Conservation (phyloP, 2,113 vertebrate species). For the Mastomys coucha region DNA sequence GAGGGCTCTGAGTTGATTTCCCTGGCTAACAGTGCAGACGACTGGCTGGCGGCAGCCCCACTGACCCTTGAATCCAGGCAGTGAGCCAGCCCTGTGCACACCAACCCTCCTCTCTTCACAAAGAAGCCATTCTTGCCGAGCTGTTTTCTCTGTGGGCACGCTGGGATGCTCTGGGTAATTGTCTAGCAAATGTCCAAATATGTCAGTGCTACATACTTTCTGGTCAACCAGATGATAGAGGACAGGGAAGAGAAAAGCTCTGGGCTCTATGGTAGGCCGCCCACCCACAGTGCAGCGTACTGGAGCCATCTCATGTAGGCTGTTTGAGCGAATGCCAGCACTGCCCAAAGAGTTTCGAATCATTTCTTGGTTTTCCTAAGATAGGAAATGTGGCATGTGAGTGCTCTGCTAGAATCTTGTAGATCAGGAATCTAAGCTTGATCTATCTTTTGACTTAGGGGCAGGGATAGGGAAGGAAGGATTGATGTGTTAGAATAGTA, state of each 20-base stretch:
- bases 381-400: neutral
- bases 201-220: neutral
- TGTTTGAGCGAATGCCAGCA: neutral
- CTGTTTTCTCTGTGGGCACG: conserved; percentile 47
- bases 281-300: neutral
- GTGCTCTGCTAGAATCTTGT: neutral
- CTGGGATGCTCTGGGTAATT: conserved; percentile 59
- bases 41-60: conserved; percentile 75
- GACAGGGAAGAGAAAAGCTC: neutral
- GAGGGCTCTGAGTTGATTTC: conserved; percentile 73
- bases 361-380: neutral
- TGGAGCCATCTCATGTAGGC: neutral
- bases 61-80: conserved; percentile 73
- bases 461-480: too few species aligned
- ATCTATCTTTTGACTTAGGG: neutral
- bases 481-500: too few species aligned
- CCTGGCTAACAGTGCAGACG: conserved; percentile 65
- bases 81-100: conserved; percentile 64
- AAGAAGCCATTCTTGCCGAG: conserved; percentile 48
- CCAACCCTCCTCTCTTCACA: conserved; percentile 49
- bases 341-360: neutral
- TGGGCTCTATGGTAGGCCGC: neutral
- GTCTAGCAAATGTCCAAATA: conserved; percentile 58
- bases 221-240: neutral
- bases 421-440: neutral